phyloP scores from a whole-genome alignment of 2,888 invertebrate genomes.

The Latrodectus hesperus region DNA sequence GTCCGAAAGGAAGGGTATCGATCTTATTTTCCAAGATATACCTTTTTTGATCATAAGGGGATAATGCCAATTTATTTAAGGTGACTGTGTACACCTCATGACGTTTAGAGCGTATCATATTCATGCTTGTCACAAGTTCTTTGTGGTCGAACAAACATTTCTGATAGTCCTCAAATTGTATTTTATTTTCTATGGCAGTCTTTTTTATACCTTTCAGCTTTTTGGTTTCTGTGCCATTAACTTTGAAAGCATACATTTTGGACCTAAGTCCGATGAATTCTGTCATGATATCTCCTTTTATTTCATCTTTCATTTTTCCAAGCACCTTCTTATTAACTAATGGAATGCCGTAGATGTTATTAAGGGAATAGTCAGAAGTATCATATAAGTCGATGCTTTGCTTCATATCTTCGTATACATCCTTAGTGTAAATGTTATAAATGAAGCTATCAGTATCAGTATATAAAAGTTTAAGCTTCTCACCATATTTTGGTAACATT shows the following conservation, averaged over 20 bases:
- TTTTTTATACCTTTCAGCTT: conserved; percentile 17
- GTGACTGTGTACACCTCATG: conserved; percentile 10
- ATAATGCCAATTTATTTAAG: conserved; percentile 8
- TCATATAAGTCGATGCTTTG: conserved; percentile 6
- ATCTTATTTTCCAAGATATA: neutral
- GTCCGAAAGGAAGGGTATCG: conserved; percentile 9
- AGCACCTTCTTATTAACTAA: conserved; percentile 23
- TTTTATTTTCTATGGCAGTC: conserved; percentile 3
- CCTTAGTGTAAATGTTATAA: neutral
- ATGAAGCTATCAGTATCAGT: conserved; percentile 1
- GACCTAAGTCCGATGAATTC: conserved; percentile 29
- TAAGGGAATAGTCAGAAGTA: conserved; percentile 10
- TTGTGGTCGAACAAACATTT: neutral
- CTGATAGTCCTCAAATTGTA: conserved; percentile 12
- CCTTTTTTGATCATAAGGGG: conserved; percentile 2
- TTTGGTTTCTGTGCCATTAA: neutral
- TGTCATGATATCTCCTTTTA: conserved; percentile 2
- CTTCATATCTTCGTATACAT: neutral
- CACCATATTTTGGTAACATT: neutral
- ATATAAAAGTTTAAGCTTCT: neutral
- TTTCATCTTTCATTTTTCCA: conserved; percentile 33
- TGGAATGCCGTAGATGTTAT: neutral
- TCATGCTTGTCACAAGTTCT: neutral
- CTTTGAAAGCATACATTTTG: conserved; percentile 21
- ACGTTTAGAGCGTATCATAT: neutral